These are phyloP conservation scores for Dipodomys merriami DNA, from an alignment of 2,113 vertebrate species.

Conservation along the genomic window DNA sequence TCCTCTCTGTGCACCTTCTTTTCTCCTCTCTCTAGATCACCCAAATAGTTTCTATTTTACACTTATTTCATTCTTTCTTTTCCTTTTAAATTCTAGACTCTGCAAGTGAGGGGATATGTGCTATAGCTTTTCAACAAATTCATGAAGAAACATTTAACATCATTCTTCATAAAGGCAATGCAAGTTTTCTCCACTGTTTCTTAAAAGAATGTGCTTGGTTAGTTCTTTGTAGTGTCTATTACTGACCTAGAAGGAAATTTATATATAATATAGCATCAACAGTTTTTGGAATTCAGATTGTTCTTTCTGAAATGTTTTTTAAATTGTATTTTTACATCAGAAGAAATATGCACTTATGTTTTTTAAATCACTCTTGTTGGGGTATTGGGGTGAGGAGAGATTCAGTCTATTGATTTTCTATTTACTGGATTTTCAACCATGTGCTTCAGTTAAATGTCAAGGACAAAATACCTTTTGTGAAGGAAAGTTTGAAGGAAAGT, in stretches of 20 bases:
- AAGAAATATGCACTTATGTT: not conserved
- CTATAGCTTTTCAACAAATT: too few species aligned
- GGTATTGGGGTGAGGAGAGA: too few species aligned
- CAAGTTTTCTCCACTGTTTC: not conserved
- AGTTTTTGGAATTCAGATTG: not conserved
- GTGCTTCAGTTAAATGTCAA: not conserved
- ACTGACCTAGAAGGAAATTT: not conserved
- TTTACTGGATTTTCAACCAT: constrained; percentile 19
- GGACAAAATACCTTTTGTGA: not conserved
- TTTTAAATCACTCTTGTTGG: not conserved
- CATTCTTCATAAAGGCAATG: too few species aligned
- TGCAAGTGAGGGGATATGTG: too few species aligned
- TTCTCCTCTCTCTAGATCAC: too few species aligned
- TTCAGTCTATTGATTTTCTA: not conserved
- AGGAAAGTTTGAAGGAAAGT: not conserved
- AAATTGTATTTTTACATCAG: not conserved
- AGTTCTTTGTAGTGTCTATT: not conserved
- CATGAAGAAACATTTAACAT: too few species aligned
- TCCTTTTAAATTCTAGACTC: too few species aligned
- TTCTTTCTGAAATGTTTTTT: constrained; percentile 4
- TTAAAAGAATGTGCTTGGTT: not conserved
- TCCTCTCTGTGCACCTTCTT: too few species aligned
- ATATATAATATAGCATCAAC: not conserved
- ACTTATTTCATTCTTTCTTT: too few species aligned
- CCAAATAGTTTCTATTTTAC: too few species aligned